A percentile compares a stretch with the other conserved stretches of the same genome.
These are phyloP conservation scores for Leucophenga varia DNA, from an alignment of 1,140 invertebrate species.

Conservation along the genomic window DNA sequence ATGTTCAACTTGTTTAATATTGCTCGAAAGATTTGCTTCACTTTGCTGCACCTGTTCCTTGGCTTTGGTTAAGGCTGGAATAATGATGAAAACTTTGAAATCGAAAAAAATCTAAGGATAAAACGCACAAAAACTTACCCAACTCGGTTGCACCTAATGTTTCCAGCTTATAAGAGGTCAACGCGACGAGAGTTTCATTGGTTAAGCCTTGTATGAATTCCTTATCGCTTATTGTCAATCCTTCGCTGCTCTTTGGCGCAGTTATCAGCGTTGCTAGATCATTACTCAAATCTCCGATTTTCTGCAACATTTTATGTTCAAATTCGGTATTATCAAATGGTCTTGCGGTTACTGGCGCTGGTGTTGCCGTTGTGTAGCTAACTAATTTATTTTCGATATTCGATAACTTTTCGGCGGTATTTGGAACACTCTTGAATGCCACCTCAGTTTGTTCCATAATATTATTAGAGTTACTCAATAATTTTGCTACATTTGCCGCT, in stretches of 20 bases:
- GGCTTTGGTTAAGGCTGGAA: constrained; percentile 41
- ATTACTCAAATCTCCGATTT: constrained; percentile 24
- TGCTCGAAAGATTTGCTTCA: constrained; percentile 31
- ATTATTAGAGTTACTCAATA: constrained; percentile 56
- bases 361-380: constrained; percentile 27
- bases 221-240: constrained; percentile 35
- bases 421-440: constrained; percentile 30
- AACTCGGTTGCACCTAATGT: constrained; percentile 25
- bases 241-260: constrained; percentile 14
- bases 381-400: constrained; percentile 44
- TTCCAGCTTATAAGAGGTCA: constrained; percentile 36
- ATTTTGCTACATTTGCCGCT: constrained; percentile 58
- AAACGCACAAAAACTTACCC: constrained; percentile 33
- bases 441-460: constrained; percentile 29
- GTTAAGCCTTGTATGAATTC: constrained; percentile 43
- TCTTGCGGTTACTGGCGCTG: constrained; percentile 17
- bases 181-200: constrained; percentile 44
- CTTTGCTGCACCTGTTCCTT: constrained; percentile 54
- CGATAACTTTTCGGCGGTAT: constrained; percentile 27
- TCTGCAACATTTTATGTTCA: constrained; percentile 32
- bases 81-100: neutral
- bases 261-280: constrained; percentile 25
- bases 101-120: constrained; percentile 1
- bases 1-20: constrained; percentile 56
- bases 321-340: constrained; percentile 31